Evolutionary conservation across 2,113 vertebrate genomes (phyloP).

Genomic region (Indicator maculatus): DNA sequence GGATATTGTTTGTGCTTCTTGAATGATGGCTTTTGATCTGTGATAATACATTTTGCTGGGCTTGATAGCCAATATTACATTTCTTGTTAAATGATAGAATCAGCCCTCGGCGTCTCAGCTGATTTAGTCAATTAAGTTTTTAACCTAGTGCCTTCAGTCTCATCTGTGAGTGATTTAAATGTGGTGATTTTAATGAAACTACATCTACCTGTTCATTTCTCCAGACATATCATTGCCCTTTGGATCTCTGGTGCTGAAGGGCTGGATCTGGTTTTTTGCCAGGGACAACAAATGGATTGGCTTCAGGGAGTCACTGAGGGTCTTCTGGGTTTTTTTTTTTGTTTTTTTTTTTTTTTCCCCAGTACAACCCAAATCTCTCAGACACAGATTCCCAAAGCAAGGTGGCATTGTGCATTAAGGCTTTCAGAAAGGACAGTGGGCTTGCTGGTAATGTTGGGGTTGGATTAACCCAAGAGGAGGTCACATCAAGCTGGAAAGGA

Average conservation of each 20-base stretch:
- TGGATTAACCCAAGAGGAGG: not conserved
- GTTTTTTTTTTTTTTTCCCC: not conserved
- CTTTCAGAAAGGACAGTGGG: not conserved
- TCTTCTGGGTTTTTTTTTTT: not conserved
- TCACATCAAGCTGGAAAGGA: fast-evolving
- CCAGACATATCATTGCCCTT: conserved; percentile 29
- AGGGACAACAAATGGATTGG: not conserved
- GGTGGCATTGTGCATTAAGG: not conserved
- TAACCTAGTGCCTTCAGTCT: conserved; percentile 70
- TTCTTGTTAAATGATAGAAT: conserved; percentile 66
- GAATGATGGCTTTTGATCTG: conserved; percentile 68
- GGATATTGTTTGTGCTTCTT: conserved; percentile 67
- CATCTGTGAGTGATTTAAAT: conserved; percentile 66
- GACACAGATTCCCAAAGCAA: not conserved
- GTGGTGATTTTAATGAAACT: conserved; percentile 70
- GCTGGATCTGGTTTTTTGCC: not conserved
- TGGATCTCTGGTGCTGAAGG: not conserved
- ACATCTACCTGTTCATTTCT: conserved; percentile 68
- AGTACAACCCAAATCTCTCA: not conserved
- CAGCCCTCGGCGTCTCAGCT: conserved; percentile 45
- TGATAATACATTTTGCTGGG: conserved; percentile 55
- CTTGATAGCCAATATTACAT: conserved; percentile 65
- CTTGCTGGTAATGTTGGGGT: not conserved
- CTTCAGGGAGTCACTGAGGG: not conserved
- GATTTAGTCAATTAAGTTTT: conserved; percentile 77